Percentiles rank a stretch among this genome's conserved stretches.
Conservation (phyloP, 2,888 invertebrate genomes). For the Cremastinae sp. region DNA sequence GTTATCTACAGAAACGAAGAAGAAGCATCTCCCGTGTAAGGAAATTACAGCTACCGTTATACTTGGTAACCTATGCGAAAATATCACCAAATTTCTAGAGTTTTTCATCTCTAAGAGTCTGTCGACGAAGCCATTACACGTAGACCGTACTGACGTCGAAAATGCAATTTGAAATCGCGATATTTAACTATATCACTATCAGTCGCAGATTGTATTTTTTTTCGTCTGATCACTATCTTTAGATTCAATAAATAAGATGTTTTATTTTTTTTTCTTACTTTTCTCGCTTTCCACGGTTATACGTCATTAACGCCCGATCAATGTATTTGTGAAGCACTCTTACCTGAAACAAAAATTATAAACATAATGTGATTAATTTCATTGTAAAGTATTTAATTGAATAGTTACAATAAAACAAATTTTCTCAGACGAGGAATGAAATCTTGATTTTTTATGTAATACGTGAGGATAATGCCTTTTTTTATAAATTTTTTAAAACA, state of each 20-base stretch:
- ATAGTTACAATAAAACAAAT: neutral
- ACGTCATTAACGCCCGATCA: no score
- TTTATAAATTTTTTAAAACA: neutral
- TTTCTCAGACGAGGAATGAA: neutral
- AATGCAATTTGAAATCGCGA: conserved; percentile 61
- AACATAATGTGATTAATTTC: no score
- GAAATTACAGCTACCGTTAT: conserved; percentile 62
- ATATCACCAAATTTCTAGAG: conserved; percentile 60
- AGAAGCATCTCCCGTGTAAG: conserved; percentile 56
- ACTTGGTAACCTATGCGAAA: conserved; percentile 53
- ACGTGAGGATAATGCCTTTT: neutral
- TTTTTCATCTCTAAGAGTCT: conserved; percentile 51
- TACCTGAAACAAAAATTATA: conserved; percentile 1
- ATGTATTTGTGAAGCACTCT: conserved; percentile 12
- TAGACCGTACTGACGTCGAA: conserved; percentile 51
- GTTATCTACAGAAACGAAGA: conserved; percentile 35
- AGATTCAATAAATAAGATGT: no score
- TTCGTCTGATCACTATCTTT: conserved; percentile 12
- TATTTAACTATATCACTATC: conserved; percentile 42
- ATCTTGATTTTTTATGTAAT: neutral
- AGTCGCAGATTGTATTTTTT: conserved; percentile 29
- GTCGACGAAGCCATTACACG: no score
- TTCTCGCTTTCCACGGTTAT: neutral
- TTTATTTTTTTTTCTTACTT: conserved; percentile 15
- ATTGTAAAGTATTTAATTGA: no score